A percentile compares a stretch with the other conserved stretches of the same genome.
Evolutionary conservation across 2,888 invertebrate species (phyloP).

Genomic region (Ophioninae sp.): DNA sequence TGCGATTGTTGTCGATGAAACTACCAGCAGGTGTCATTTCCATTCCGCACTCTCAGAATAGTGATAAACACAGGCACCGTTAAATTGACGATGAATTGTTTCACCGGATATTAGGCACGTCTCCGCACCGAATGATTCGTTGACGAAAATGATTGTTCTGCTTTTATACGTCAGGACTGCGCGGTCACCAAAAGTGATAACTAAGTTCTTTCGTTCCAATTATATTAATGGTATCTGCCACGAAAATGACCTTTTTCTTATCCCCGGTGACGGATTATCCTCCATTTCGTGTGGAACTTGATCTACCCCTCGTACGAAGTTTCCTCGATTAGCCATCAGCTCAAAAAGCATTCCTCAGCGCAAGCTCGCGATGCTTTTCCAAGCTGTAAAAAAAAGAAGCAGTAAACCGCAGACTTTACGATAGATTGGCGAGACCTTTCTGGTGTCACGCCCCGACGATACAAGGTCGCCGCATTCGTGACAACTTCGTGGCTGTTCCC

Average conservation of each 20-base stretch:
- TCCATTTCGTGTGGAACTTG: conserved; percentile 8
- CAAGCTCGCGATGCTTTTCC: background rate
- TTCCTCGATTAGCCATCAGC: conserved; percentile 15
- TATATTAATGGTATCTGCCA: conserved; percentile 27
- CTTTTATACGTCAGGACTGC: background rate
- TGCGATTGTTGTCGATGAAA: conserved; percentile 5
- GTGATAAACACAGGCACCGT: too few relatives aligned
- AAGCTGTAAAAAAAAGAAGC: conserved; percentile 23
- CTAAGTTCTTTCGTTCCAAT: conserved; percentile 41
- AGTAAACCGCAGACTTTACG: conserved; percentile 35
- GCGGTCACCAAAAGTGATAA: conserved; percentile 14
- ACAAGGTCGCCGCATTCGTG: conserved; percentile 60
- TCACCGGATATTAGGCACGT: too few relatives aligned
- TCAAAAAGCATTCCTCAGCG: background rate
- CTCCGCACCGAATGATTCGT: background rate
- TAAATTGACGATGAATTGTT: too few relatives aligned
- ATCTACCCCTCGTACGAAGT: conserved; percentile 27
- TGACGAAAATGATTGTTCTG: background rate
- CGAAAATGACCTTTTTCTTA: conserved; percentile 37
- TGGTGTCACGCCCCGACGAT: conserved; percentile 57
- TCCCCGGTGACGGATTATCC: conserved; percentile 32
- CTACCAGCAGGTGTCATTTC: background rate
- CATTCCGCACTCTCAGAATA: background rate
- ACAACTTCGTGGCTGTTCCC: conserved; percentile 56
- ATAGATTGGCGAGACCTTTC: conserved; percentile 61